A percentile compares a stretch with the other conserved stretches of the same genome.
Conservation (phyloP, 2,113 vertebrate species). For the Lutjanus erythropterus region DNA sequence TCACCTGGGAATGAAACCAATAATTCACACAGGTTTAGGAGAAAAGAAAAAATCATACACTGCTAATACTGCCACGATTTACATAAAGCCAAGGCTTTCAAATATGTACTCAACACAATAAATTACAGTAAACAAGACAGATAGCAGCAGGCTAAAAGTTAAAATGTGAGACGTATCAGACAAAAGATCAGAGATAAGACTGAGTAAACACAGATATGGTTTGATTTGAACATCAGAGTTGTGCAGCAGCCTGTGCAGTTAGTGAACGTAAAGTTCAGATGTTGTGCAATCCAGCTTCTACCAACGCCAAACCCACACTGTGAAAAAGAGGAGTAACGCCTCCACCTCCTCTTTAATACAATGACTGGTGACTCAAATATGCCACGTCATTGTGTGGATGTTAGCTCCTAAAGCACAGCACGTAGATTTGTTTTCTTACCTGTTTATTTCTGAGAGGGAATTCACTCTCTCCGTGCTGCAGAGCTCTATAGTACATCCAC, state of each 20-base stretch:
- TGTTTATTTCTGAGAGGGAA: conserved; percentile 88
- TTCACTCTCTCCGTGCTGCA: conserved; percentile 85
- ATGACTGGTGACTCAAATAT: background rate
- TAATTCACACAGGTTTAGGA: background rate
- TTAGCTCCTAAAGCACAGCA: background rate
- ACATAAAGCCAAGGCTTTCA: background rate
- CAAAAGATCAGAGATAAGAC: no score
- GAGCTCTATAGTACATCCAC: conserved; percentile 91
- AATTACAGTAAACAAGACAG: no score
- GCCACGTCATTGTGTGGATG: no score
- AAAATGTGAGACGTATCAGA: background rate
- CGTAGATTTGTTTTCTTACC: conserved; percentile 76
- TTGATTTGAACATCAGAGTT: background rate
- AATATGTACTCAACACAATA: background rate
- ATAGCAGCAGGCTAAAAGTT: background rate
- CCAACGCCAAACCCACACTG: background rate
- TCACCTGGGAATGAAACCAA: conserved; percentile 82
- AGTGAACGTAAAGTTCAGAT: background rate
- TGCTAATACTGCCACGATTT: no score
- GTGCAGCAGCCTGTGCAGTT: background rate
- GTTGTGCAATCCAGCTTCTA: conserved; percentile 13
- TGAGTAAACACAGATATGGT: conserved; percentile 10
- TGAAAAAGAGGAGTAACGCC: background rate
- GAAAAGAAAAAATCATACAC: fast-evolving
- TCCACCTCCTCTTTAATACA: background rate